Base-by-base conservation (phyloP, 2,888 invertebrate genomes). In the Troides helena region DNA sequence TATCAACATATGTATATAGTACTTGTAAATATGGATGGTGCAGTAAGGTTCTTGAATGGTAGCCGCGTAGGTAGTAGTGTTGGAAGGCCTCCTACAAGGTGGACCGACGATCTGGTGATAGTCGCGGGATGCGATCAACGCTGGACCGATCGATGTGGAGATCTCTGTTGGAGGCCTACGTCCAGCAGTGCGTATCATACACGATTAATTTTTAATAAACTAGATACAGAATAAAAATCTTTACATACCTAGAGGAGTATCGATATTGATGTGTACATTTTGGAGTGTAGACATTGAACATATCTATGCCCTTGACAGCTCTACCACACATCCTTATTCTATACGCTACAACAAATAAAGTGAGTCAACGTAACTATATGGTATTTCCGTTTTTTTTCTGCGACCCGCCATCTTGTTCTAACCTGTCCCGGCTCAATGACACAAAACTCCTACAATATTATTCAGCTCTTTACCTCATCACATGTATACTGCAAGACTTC, bases 371-470 rank as follows among this genome's bases (percentile, higher is more conserved):
- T 8, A 50, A 59, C 36, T 66, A 62, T 69, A 59, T 70, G 70
- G 66, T 70, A 70, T 70, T 70, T 70, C 70, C 70, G 70, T 62
- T 70, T 70, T 70, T 62, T 69, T 66, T 62, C 46, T 61, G 43
- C 58, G n/a, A 36, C 21, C 59, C 59, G 62, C 62, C 58, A 63
- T 70, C 63, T 70, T 66, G 53, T 58, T 66, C 65, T 50, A 62
- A 66, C 65, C 56, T 50, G 69, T 65, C 61, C 69, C 61, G 39
- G 25, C 50, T 62, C 62, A 69, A 69, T 69, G 65, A 56, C 65
- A 21, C 50, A 30, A 30, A 53, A 64, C 53, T 68, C 39, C 64
- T n/a, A 25, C 36, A 36, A 58, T 65, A 56, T 65, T 56, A 36
- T 62, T n/a, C 8, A 61, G 43, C 5, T 62, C 57, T 39, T 67